A percentile compares a stretch with the other conserved stretches of the same genome.
Conservation (phyloP, 2,888 invertebrate genomes). For the Caenorhabditis sp. region DNA sequence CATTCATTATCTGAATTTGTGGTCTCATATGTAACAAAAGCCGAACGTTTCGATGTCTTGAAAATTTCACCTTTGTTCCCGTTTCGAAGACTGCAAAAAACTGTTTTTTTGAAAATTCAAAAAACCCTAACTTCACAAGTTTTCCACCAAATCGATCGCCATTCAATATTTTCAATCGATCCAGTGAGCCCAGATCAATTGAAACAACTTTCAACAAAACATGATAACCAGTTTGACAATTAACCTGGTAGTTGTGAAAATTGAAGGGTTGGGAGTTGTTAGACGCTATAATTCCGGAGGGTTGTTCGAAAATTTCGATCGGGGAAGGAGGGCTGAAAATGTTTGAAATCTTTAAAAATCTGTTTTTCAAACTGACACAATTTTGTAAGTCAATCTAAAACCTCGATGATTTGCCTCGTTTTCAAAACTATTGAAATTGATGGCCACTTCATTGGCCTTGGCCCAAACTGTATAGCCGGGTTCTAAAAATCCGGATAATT, state of each 20-base stretch:
- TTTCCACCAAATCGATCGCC: conserved; percentile 13
- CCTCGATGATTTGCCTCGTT: conserved; percentile 21
- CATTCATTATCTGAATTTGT: conserved; percentile 13
- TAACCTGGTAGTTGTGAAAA: conserved; percentile 31
- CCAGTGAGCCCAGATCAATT: conserved; percentile 16
- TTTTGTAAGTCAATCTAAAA: conserved; percentile 15
- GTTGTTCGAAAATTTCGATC: conserved; percentile 16
- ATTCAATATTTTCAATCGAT: conserved; percentile 24
- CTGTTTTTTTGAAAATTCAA: neutral
- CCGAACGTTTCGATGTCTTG: conserved; percentile 12
- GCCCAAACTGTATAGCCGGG: conserved; percentile 19
- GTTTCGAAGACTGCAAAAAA: neutral
- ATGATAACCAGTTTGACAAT: conserved; percentile 20
- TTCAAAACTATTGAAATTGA: conserved; percentile 19
- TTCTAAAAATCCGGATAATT: conserved; percentile 17
- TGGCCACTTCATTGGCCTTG: conserved; percentile 17
- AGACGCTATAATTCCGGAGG: conserved; percentile 22
- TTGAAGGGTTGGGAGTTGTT: conserved; percentile 29
- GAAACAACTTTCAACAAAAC: conserved; percentile 12
- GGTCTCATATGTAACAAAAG: conserved; percentile 32
- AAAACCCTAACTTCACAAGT: conserved; percentile 12
- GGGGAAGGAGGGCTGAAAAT: conserved; percentile 12
- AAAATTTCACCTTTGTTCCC: conserved; percentile 1
- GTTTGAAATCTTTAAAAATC: neutral
- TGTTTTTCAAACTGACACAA: conserved; percentile 19